Base-by-base conservation (phyloP, 1,140 invertebrate species). In the Papilio xuthus region DNA sequence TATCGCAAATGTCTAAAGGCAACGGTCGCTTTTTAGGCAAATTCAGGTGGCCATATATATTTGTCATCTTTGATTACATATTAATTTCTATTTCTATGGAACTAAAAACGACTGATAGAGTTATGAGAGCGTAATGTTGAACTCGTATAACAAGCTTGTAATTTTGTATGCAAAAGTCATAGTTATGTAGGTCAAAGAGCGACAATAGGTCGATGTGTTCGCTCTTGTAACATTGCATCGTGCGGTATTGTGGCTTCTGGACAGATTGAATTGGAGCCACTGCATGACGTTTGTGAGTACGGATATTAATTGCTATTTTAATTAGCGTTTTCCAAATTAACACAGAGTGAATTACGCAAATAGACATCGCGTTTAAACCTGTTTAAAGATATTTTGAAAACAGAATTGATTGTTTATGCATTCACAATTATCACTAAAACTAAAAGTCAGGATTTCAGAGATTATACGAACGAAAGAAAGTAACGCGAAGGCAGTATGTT, bases 201-300 rank as follows among this genome's bases (percentile, higher is more conserved):
- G 13, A 67, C 60, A 67, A 67, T 67, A 67, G 60, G 23, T 67
- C 26, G 26, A 26, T 18, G 23, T 60, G 56, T 28, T 4, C 23
- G 12, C 60, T 28, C 23, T 28, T 67, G 60, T 60, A 23, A 60
- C 23, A 23, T 67, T 67, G 26, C 26, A 67, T 26, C 53, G 53
- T 60, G 56, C 56, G 56, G 56, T 60, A 60, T 60, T 60, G 56
- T 60, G 56, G 56, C 56, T 60, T 60, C 20, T 26, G 23, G 23
- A 26, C 56, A 60, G 56, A 60, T 60, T 60, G 56, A 26, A 60
- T 60, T 60, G 56, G 20, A 26, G 12, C 23, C 56, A 60, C 56
- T 60, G 26, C 23, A 60, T 60, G 10, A 60, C 56, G 4, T 60
- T 23, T 60, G 3, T 60, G 56, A 60, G 56, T 60, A 13, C 56